Base-by-base conservation (phyloP, 2,888 invertebrate species). In the Pyrrhosoma nymphula region DNA sequence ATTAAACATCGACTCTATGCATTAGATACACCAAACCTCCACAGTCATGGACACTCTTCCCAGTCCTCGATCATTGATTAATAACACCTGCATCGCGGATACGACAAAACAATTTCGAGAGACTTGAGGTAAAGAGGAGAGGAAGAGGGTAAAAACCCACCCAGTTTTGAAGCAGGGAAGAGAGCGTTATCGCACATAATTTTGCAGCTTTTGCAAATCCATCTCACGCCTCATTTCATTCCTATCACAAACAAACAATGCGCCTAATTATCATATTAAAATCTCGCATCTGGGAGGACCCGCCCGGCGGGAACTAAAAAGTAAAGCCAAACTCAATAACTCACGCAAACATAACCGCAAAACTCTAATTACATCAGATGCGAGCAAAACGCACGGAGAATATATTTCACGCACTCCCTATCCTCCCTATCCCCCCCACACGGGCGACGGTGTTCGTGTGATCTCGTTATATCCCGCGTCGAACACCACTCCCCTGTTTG, bases 231-330 rank as follows among this genome's bases (percentile, higher is more conserved):
- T 35, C n/a, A 69, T 69, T 69, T 69, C 69, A 69, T 69, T 26
- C 69, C 82, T 35, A 35, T 35, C 35, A 82, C 30, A 82, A 47
- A 82, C 30, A 82, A n/a, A 82, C 35, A 35, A 82, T 35, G 35
- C 82, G 30, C 82, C 82, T 82, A 82, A 82, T 82, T 82, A 82
- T 35, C 82, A 14, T 82, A 82, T 82, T 35, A 6, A 82, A 82
- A 82, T 82, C 35, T 35, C 16, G 82, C 82, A 35, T 82, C 82
- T 35, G 30, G 82, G 4, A 14, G 35, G 14, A 30, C 82, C 30
- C 35, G 82, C 82, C 30, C 35, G 35, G 35, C 35, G 35, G 35
- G 82, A 1, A 35, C 82, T 30, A 35, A 60, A 35, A 60, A 82
- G 82, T 82, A n/a, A 26, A 35, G 35, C 82, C 35, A 10, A 35